Evolutionary conservation across 2,797 vertebrate genomes (phyloP), one percentile per base, ranked within the genome.

Genomic region (Lutjanus campechanus): DNA sequence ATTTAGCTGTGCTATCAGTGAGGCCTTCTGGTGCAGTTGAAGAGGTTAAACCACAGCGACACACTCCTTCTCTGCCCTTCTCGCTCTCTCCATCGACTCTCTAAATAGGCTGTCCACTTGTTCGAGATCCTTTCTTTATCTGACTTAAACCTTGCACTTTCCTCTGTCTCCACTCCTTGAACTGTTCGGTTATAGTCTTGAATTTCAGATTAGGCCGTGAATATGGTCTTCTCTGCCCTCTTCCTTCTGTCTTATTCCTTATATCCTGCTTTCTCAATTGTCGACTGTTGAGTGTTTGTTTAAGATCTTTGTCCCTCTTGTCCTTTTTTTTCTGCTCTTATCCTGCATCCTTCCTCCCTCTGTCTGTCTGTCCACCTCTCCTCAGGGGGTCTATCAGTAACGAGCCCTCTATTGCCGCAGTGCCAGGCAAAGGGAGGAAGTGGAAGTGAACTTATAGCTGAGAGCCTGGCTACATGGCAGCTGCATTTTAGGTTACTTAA

Each of bases 1-100:
- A 92, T 95, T 93, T 92, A 92, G 88, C 81, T 8, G 65, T 62
- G 73, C 85, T 95, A 94, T 95, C 92, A 78, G 80, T 20, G 72
- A 74, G 80, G 71, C 74, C 86, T 82, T 73, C 74, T 85, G 69
- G 58, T 58, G 58, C 76, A 71, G 79, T 60, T 69, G 69, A 85
- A 78, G 81, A 90, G 90, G 88, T 91, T 89, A 86, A 92, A 91
- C 78, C 83, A 25, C 82, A 78, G 77, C 73, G 77, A 73, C 79
- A 79, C 77, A 61, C 77, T 84, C 36, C 64, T 79, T 49, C 60
- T 76, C 80, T 75, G 49, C 68, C 69, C 56, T 68, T 54, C 69
- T 64, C 17, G 3, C 78, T 55, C 64, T 67, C 82, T 72, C 44
- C 60, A 56, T 81, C 51, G 56, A 60, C 77, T 71, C 79, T 83